Conservation (phyloP, 92 coral and sea anemone species). For the Galaxea fascicularis region DNA sequence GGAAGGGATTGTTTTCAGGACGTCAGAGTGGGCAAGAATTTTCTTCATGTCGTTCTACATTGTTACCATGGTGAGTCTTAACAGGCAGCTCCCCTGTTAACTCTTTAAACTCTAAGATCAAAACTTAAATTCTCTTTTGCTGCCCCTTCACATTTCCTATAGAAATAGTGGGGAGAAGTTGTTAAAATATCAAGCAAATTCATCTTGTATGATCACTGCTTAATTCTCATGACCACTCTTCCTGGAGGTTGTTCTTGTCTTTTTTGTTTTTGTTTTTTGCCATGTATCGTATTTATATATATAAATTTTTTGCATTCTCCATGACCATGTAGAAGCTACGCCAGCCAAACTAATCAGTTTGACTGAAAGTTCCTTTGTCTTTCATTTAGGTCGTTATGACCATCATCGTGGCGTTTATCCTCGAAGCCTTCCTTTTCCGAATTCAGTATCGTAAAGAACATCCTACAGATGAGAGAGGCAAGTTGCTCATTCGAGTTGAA, state of each 20-base stretch:
- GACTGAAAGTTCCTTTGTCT: background rate
- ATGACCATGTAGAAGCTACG: background rate
- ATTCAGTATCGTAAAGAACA: conserved; percentile 85
- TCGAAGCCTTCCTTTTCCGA: conserved; percentile 94
- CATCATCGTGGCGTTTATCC: conserved; percentile 92
- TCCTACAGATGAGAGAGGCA: conserved; percentile 73
- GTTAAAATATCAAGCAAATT: too few species aligned
- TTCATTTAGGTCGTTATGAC: conserved; percentile 93
- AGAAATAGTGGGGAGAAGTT: too few species aligned
- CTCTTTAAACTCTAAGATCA: too few species aligned
- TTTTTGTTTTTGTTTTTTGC: too few species aligned
- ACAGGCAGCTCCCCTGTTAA: too few species aligned
- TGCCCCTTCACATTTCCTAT: too few species aligned
- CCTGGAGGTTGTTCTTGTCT: too few species aligned
- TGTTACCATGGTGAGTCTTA: conserved; percentile 83
- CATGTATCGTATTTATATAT: background rate
- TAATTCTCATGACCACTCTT: too few species aligned
- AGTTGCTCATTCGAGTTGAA: background rate
- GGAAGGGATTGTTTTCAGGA: conserved; percentile 93
- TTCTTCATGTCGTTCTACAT: conserved; percentile 94
- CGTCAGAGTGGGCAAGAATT: conserved; percentile 94
- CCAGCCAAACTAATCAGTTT: background rate
- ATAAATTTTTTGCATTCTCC: background rate
- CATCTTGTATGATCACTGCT: too few species aligned
- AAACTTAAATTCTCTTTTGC: too few species aligned